These are phyloP conservation scores for Lampris incognitus DNA, from an alignment of 2,113 vertebrate species.

Conservation along the genomic window DNA sequence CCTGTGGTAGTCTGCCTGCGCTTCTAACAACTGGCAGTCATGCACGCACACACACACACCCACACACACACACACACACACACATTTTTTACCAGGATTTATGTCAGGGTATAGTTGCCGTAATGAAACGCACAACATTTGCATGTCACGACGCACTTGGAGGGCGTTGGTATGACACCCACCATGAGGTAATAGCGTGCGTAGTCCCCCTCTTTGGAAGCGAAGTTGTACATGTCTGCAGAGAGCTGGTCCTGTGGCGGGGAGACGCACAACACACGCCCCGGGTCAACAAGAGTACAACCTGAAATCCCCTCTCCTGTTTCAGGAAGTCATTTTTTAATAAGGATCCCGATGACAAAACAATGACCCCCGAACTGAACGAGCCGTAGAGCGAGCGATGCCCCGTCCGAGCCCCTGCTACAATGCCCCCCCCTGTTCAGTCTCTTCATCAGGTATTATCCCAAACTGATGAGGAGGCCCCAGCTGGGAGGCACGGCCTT, in stretches of 20 bases:
- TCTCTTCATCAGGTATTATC: slow-evolving; percentile 32
- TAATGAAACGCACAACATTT: not conserved
- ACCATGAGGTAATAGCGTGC: slow-evolving; percentile 92
- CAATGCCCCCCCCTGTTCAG: slow-evolving; percentile 54
- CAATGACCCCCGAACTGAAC: slow-evolving; percentile 46
- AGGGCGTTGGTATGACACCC: slow-evolving; percentile 53
- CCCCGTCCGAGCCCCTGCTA: slow-evolving; percentile 11
- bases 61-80: slow-evolving; percentile 80
- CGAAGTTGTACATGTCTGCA: slow-evolving; percentile 95
- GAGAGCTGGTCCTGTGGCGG: slow-evolving; percentile 92
- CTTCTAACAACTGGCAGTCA: slow-evolving; percentile 94
- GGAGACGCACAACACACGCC: not conserved
- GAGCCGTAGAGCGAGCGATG: slow-evolving; percentile 9
- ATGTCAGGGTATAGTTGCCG: not conserved
- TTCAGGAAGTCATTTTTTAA: slow-evolving; percentile 26
- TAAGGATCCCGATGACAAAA: slow-evolving; percentile 38
- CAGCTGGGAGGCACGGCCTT: slow-evolving; percentile 23
- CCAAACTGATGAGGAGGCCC: slow-evolving; percentile 27
- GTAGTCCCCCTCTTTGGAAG: slow-evolving; percentile 95
- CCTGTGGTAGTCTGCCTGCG: slow-evolving; percentile 99
- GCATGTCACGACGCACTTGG: slow-evolving; percentile 5
- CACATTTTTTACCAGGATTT: slow-evolving; percentile 8
- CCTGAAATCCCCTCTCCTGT: not conserved
- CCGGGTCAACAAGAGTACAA: not conserved
- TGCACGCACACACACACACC: slow-evolving; percentile 81